phyloP scores from a whole-genome alignment of 2,888 invertebrate species.

The Dione vanillae region DNA sequence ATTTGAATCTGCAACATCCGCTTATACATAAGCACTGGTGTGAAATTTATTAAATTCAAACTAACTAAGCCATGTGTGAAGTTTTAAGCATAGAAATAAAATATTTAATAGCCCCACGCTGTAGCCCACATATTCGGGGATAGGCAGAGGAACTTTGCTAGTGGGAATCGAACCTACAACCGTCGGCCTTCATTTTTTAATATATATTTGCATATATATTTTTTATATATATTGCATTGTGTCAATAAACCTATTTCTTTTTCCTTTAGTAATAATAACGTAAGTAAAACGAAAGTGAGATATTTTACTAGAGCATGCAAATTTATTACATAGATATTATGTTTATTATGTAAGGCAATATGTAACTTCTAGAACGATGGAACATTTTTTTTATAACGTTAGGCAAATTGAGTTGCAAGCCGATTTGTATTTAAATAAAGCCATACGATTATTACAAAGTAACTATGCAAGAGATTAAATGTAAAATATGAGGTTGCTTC shows the following conservation, averaged over 20 bases:
- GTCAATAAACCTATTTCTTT: neutral
- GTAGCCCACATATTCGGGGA: neutral
- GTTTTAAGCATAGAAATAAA: no score
- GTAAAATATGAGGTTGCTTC: no score
- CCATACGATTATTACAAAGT: neutral
- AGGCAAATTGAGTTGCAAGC: neutral
- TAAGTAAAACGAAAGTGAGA: slow-evolving; percentile 44
- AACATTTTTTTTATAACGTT: slow-evolving; percentile 22
- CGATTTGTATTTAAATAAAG: slow-evolving; percentile 7
- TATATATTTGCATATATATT: no score
- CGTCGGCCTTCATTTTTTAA: neutral
- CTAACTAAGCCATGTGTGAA: neutral
- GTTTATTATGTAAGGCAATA: slow-evolving; percentile 54
- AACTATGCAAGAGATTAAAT: neutral
- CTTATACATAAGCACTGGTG: neutral
- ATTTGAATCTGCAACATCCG: slow-evolving; percentile 18
- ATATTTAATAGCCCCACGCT: neutral
- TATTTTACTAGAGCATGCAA: slow-evolving; percentile 47
- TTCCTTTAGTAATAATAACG: slow-evolving; percentile 48
- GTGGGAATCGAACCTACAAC: neutral
- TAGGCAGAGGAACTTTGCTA: neutral
- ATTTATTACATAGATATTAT: slow-evolving; percentile 50
- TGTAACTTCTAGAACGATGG: slow-evolving; percentile 40
- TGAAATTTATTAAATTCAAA: neutral
- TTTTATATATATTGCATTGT: no score